Conservation (phyloP, 2,113 vertebrate species). For the Hemichromis elongatus region DNA sequence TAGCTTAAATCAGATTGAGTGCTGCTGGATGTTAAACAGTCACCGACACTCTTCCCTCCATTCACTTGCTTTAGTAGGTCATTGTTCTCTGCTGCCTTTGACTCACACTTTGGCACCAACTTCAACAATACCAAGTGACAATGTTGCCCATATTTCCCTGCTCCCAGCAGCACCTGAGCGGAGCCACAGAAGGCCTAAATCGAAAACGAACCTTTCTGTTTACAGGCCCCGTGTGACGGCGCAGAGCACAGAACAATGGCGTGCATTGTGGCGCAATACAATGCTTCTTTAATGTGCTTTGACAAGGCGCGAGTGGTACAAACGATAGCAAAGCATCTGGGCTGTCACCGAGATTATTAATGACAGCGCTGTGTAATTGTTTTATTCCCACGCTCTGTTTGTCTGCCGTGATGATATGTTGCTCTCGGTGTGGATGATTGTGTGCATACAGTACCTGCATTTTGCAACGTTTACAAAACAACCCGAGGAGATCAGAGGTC, state of each 20-base stretch:
- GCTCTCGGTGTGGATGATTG: background rate
- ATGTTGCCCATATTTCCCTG: background rate
- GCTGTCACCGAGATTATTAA: constrained; percentile 47
- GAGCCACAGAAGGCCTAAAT: background rate
- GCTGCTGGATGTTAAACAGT: background rate
- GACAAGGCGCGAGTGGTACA: constrained; percentile 31
- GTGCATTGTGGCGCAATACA: constrained; percentile 32
- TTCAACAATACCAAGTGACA: constrained; percentile 19
- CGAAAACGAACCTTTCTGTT: constrained; percentile 14
- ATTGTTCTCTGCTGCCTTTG: constrained; percentile 27
- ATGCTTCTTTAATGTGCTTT: constrained; percentile 48
- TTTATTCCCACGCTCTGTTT: constrained; percentile 16
- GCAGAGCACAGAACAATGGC: constrained; percentile 28
- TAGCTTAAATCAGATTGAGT: background rate
- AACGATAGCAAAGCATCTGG: background rate
- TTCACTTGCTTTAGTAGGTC: background rate
- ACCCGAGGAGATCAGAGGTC: background rate
- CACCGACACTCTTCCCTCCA: background rate
- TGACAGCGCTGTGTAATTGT: background rate
- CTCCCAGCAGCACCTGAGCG: constrained; percentile 32
- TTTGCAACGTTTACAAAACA: constrained; percentile 11
- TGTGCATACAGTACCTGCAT: background rate
- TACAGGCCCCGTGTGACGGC: constrained; percentile 25
- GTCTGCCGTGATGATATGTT: background rate
- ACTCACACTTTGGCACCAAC: constrained; percentile 24